phyloP scores from a whole-genome alignment of 2,113 vertebrate species.

The Myiagra hebetior region DNA sequence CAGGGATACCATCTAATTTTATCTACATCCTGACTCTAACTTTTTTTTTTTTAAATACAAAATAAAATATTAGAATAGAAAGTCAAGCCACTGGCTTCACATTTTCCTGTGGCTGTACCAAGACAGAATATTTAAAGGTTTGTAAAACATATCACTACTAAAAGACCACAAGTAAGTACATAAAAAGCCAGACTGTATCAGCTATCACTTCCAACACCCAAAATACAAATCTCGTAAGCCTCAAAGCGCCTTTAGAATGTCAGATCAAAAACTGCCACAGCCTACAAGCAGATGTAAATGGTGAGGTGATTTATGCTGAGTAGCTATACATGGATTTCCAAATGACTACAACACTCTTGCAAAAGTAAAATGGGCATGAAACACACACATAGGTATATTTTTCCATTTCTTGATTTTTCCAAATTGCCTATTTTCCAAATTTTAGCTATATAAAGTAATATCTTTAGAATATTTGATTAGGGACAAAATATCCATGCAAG shows the following conservation, averaged over 20 bases:
- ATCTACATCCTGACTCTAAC: background rate
- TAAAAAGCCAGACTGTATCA: background rate
- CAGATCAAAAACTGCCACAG: background rate
- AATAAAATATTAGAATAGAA: background rate
- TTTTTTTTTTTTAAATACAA: background rate
- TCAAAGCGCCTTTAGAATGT: background rate
- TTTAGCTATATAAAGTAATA: background rate
- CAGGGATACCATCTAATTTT: background rate
- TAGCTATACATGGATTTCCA: background rate
- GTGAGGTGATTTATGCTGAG: background rate
- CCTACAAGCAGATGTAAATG: background rate
- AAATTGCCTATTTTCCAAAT: background rate
- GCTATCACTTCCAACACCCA: background rate
- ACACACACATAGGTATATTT: background rate
- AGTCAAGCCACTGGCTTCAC: background rate
- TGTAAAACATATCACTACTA: background rate
- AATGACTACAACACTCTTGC: background rate
- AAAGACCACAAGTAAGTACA: background rate
- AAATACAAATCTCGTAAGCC: background rate
- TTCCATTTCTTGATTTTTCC: background rate
- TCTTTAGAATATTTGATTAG: background rate
- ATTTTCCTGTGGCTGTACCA: background rate
- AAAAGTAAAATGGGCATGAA: background rate
- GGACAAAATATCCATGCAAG: background rate
- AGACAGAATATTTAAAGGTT: background rate